phyloP scores from a whole-genome alignment of 2,797 vertebrate genomes.

The Thalassophryne amazonica region DNA sequence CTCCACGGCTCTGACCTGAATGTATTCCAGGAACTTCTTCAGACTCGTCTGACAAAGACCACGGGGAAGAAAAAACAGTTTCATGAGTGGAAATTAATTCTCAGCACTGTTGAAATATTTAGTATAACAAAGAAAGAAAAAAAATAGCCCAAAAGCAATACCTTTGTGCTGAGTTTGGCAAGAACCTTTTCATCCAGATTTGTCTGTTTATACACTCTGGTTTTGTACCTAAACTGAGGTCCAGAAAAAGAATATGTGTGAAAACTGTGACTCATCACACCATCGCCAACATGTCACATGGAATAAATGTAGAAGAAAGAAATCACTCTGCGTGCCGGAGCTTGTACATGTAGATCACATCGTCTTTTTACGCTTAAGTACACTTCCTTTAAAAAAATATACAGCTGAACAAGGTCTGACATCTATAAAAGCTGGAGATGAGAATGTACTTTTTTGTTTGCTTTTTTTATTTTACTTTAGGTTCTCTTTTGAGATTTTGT shows the following conservation, averaged over 20 bases:
- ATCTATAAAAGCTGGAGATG: background rate
- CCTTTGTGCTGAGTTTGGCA: conserved; percentile 90
- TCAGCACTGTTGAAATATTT: background rate
- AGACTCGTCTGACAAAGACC: conserved; percentile 80
- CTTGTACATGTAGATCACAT: background rate
- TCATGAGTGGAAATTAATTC: background rate
- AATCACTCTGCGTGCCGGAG: background rate
- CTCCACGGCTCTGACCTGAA: conserved; percentile 84
- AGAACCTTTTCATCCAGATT: conserved; percentile 93
- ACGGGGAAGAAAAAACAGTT: background rate
- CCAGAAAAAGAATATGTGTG: conserved; percentile 28
- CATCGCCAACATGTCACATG: background rate
- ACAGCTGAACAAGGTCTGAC: background rate
- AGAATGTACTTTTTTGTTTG: no score
- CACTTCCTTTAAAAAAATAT: background rate
- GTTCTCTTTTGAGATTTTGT: no score
- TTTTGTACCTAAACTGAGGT: conserved; percentile 92
- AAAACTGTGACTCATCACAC: conserved; percentile 22
- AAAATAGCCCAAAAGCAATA: no score
- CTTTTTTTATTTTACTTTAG: no score
- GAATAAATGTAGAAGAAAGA: background rate
- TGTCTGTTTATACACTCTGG: conserved; percentile 92
- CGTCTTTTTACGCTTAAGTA: background rate
- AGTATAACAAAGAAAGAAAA: background rate
- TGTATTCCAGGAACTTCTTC: conserved; percentile 90